Conservation (phyloP, 2,888 invertebrate species). For the Lycophotia porphyrea region DNA sequence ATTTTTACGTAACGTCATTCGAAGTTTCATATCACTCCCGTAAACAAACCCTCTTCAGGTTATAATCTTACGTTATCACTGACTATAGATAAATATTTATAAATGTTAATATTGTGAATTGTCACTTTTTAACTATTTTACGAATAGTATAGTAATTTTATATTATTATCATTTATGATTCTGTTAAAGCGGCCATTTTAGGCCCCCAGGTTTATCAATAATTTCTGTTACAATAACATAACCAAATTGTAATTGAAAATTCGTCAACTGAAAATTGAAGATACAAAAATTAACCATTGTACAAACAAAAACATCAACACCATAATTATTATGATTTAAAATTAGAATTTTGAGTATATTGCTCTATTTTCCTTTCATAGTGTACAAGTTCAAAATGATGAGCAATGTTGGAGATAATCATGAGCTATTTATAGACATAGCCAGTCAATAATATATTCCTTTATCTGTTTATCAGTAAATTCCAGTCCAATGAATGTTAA, state of each 20-base stretch:
- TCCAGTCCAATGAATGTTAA: slow-evolving; percentile 42
- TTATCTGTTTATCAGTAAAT: slow-evolving; percentile 49
- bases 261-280: background rate
- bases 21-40: too few species aligned
- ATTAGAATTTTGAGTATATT: background rate
- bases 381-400: background rate
- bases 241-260: background rate
- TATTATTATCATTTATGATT: too few species aligned
- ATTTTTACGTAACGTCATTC: too few species aligned
- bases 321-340: background rate
- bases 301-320: background rate
- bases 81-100: too few species aligned
- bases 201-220: too few species aligned
- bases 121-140: too few species aligned
- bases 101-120: too few species aligned
- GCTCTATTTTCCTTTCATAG: background rate
- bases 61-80: too few species aligned
- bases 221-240: too few species aligned
- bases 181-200: too few species aligned
- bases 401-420: slow-evolving; percentile 17
- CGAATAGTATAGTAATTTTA: too few species aligned
- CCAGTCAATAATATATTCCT: slow-evolving; percentile 23
- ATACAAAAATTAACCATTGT: background rate
- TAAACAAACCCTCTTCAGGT: too few species aligned
- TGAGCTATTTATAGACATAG: slow-evolving; percentile 13